Evolutionary conservation across 1,140 invertebrate species (phyloP).

Genomic region (Eueides isabella): DNA sequence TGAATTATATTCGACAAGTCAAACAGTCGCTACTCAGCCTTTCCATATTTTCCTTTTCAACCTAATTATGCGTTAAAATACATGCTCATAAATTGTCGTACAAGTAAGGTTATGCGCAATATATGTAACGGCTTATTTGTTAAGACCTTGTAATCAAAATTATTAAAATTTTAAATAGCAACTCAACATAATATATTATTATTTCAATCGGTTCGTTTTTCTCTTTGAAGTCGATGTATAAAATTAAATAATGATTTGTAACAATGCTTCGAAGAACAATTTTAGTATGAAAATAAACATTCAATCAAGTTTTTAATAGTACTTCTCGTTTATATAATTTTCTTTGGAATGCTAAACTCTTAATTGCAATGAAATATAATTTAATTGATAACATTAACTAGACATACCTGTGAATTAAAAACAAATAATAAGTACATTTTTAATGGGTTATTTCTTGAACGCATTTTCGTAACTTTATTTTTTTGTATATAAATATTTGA

Average conservation of each 20-base stretch:
- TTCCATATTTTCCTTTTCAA: slow-evolving; percentile 12
- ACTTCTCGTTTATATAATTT: neutral
- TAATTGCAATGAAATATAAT: neutral
- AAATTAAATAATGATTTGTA: neutral
- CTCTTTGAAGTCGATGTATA: neutral
- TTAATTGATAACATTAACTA: neutral
- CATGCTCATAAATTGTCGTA: neutral
- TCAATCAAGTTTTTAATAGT: neutral
- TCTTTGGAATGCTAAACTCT: neutral
- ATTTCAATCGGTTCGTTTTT: neutral
- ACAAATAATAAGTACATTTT: neutral
- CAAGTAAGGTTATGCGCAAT: neutral
- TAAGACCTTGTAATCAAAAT: neutral
- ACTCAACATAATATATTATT: slow-evolving; percentile 1
- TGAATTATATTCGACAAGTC: neutral
- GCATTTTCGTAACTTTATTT: no score
- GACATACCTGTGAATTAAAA: neutral
- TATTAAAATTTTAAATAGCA: slow-evolving; percentile 1
- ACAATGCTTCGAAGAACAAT: slow-evolving; percentile 1
- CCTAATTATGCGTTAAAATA: slow-evolving; percentile 7
- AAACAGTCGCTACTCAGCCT: neutral
- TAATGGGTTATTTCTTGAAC: neutral
- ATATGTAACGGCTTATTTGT: neutral
- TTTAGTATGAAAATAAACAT: neutral
- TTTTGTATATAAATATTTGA: no score